Conservation (phyloP, 2,888 invertebrate genomes). For the Dexiosoma caninum region DNA sequence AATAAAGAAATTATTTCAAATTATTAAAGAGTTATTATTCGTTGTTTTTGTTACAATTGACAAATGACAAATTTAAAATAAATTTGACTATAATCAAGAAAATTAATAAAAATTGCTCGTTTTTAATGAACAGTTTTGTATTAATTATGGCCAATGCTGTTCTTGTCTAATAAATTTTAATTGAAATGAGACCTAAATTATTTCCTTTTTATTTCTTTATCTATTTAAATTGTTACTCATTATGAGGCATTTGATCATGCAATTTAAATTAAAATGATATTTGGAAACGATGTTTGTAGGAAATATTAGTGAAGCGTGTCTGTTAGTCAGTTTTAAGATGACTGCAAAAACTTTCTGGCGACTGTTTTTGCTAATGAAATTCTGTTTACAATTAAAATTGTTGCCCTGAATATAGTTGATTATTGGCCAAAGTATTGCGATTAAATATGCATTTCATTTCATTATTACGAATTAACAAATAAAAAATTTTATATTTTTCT, state of each 20-base stretch:
- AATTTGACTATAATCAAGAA: constrained; percentile 12
- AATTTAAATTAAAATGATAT: constrained; percentile 8
- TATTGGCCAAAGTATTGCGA: no score
- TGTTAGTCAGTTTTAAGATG: no score
- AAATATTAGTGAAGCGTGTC: not conserved
- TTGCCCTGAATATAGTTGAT: no score
- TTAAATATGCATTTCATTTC: no score
- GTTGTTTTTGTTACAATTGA: not conserved
- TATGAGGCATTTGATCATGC: constrained; percentile 15
- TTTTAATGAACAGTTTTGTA: constrained; percentile 23
- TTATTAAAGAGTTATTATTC: constrained; percentile 11
- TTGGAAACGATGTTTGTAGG: not conserved
- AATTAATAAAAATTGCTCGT: not conserved
- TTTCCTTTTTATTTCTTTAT: no score
- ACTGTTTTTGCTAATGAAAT: no score
- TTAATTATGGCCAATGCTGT: constrained; percentile 6
- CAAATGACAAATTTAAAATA: not conserved
- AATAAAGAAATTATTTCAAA: constrained; percentile 2
- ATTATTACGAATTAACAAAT: no score
- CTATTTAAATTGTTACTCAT: not conserved
- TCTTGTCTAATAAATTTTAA: constrained; percentile 33
- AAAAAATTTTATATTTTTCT: no score
- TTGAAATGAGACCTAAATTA: constrained; percentile 42
- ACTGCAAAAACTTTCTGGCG: no score
- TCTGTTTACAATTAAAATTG: no score